Evolutionary conservation across 2,888 invertebrate genomes (phyloP), one percentile per base, ranked within the genome.

Genomic region (Seladonia tumulorum): DNA sequence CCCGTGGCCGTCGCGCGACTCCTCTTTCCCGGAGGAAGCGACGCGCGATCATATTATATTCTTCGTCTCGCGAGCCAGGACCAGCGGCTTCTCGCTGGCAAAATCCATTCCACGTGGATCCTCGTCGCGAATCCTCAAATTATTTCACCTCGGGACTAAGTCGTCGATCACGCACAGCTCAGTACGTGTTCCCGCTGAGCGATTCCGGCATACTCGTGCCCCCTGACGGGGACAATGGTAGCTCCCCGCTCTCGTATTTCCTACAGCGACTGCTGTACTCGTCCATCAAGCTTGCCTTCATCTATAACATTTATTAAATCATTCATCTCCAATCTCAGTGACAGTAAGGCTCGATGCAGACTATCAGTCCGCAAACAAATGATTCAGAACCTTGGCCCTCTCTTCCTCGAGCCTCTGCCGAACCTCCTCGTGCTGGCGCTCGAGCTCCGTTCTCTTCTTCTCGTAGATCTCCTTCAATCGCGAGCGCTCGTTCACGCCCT

Each of bases 401-500:
- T 97, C 97, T 81, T 97, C 97, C 87, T 97, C 96, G 89, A 98
- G 95, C 85, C 96, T 96, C 89, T 96, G 96, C 91, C 97, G 96
- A 87, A 98, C 97, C 22, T 97, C 96, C 93, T 98, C 98, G 95
- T 98, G 98, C 89, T 97, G 96, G 85, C 97, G 97, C 94, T 97
- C 97, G 60, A 98, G 95, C 88, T 97, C 97, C 91, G 97, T 97
- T 90, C 97, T 97, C 83, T 97, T 97, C 92, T 97, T 97, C 90
- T 98, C 97, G 94, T 97, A 98, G 87, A 97, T 96, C 94, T 97
- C 96, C 90, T 97, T 97, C 92, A 98, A 96, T 82, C 97, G 97
- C 88, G 98, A 97, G 83, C 99, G 97, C 95, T 99, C 99, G 86
- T 97, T 97, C 76, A 99, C 99, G 68, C 98, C 99, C 87, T 98